phyloP scores from a whole-genome alignment of 2,797 vertebrate genomes.

The Microctenopoma steveboyesi region DNA sequence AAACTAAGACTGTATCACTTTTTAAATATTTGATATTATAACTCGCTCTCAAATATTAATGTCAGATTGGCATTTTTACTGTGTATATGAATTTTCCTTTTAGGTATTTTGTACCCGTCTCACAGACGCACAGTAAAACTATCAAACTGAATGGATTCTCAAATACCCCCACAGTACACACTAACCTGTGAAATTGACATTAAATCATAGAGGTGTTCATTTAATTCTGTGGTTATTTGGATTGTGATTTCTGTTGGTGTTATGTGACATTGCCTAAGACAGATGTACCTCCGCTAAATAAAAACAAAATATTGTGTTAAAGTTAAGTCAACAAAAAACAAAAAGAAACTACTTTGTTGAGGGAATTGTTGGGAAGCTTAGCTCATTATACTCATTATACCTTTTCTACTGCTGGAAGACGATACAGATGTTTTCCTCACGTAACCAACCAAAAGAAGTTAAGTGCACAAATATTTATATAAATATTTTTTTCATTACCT shows the following conservation, averaged over 20 bases:
- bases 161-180: neutral
- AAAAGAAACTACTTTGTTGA: neutral
- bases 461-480: neutral
- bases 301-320: fast-evolving
- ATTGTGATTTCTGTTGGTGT: neutral
- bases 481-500: conserved; percentile 12
- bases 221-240: neutral
- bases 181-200: neutral
- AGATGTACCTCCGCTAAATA: conserved; percentile 1
- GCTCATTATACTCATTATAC: conserved; percentile 2
- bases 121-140: neutral
- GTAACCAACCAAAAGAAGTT: neutral
- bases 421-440: neutral
- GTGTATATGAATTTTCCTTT: neutral
- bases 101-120: neutral
- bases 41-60: conserved; percentile 27
- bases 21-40: conserved; percentile 10
- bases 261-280: neutral
- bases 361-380: neutral
- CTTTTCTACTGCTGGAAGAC: neutral
- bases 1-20: conserved; percentile 3
- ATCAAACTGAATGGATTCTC: neutral
- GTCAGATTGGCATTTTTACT: conserved; percentile 23
- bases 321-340: neutral
- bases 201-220: neutral